Conservation (phyloP, 2,888 invertebrate species). For the Laothoe populi region DNA sequence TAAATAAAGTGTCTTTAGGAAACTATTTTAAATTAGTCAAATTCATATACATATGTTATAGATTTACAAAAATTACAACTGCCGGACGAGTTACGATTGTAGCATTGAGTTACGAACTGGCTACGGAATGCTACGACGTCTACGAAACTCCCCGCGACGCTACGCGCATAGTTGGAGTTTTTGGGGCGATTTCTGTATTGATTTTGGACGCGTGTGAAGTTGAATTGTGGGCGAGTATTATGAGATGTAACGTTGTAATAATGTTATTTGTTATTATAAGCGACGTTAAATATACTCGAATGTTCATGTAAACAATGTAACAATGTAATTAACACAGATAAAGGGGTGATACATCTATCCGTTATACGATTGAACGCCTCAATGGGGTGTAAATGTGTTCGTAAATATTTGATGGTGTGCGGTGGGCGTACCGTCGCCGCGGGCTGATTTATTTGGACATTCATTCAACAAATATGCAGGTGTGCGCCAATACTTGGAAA, state of each 20-base stretch:
- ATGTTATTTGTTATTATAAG: constrained; percentile 4
- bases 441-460: neutral
- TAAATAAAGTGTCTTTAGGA: too few species aligned
- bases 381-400: neutral
- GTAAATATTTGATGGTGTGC: neutral
- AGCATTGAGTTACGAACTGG: neutral
- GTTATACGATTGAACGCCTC: neutral
- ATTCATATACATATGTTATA: too few species aligned
- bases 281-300: neutral
- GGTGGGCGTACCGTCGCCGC: neutral
- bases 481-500: neutral
- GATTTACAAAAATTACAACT: too few species aligned
- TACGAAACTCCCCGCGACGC: constrained; percentile 13
- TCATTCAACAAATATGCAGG: neutral
- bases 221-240: neutral
- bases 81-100: neutral
- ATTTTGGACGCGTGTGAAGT: constrained; percentile 19
- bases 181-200: constrained; percentile 22
- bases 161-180: constrained; percentile 21
- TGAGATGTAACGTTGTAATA: neutral
- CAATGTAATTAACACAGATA: neutral
- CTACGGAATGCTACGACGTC: constrained; percentile 16
- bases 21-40: too few species aligned
- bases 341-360: neutral
- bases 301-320: neutral